Evolutionary conservation across 2,888 invertebrate species (phyloP).

Genomic region (Caradrina kadenii): DNA sequence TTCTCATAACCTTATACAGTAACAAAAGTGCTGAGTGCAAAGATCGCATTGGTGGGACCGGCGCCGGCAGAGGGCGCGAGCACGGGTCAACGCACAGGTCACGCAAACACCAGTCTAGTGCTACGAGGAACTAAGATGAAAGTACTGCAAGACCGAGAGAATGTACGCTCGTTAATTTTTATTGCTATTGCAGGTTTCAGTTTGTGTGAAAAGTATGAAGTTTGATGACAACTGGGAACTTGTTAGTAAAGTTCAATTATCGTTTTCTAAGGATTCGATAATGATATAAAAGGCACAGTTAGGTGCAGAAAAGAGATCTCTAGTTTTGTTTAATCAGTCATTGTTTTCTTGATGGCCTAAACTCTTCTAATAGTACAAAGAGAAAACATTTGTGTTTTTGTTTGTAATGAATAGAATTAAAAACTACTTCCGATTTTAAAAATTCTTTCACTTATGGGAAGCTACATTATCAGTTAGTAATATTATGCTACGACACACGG

Average conservation of each 20-base stretch:
- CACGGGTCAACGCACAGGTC: conserved; percentile 79
- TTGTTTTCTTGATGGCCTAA: too few species aligned
- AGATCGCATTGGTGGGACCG: conserved; percentile 72
- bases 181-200: conserved; percentile 18
- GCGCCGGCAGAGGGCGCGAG: conserved; percentile 60
- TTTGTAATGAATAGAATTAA: too few species aligned
- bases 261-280: background rate
- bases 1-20: background rate
- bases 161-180: conserved; percentile 42
- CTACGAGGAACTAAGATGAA: conserved; percentile 55
- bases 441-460: too few species aligned
- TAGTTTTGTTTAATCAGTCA: too few species aligned
- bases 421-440: too few species aligned
- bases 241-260: background rate
- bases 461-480: too few species aligned
- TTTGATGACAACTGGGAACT: background rate
- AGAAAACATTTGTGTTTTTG: too few species aligned
- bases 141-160: conserved; percentile 49
- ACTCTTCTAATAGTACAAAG: too few species aligned
- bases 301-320: too few species aligned
- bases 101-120: conserved; percentile 67
- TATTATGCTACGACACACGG: too few species aligned
- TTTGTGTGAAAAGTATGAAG: conserved; percentile 8
- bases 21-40: conserved; percentile 66
- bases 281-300: background rate